Percentiles rank a stretch among this genome's conserved stretches.
Conservation (phyloP, 1,140 invertebrate genomes). For the Rhyzopertha dominica region DNA sequence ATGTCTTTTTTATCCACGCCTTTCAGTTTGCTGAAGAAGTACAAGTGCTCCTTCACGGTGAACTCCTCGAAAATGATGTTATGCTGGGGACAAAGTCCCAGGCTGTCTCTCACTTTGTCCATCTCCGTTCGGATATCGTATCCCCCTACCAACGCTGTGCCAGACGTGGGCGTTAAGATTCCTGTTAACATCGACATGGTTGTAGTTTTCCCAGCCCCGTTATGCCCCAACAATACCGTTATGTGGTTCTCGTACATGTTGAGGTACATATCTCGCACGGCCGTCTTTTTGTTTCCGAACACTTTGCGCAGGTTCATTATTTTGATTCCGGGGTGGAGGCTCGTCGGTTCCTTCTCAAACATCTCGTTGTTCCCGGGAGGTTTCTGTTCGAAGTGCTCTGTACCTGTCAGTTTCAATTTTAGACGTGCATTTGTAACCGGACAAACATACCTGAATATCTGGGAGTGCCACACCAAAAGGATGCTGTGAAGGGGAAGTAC, state of each 20-base stretch:
- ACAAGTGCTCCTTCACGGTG: slow-evolving; percentile 84
- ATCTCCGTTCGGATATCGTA: slow-evolving; percentile 60
- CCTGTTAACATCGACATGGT: slow-evolving; percentile 79
- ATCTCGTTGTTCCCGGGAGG: slow-evolving; percentile 18
- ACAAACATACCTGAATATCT: slow-evolving; percentile 8
- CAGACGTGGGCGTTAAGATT: slow-evolving; percentile 58
- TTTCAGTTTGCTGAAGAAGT: slow-evolving; percentile 78
- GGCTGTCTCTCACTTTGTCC: slow-evolving; percentile 56
- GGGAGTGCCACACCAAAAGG: slow-evolving; percentile 27
- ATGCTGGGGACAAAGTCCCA: slow-evolving; percentile 92
- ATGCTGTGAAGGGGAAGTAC: slow-evolving; percentile 65
- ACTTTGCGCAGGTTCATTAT: slow-evolving; percentile 60
- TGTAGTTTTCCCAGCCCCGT: slow-evolving; percentile 66
- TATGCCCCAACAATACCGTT: slow-evolving; percentile 74
- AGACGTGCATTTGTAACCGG: slow-evolving; percentile 2
- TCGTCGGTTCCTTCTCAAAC: slow-evolving; percentile 28
- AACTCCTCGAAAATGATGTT: slow-evolving; percentile 89
- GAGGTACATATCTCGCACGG: slow-evolving; percentile 51
- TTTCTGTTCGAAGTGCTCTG: slow-evolving; percentile 15
- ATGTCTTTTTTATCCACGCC: slow-evolving; percentile 57
- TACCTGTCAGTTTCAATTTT: slow-evolving; percentile 7
- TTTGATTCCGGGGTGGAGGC: slow-evolving; percentile 54
- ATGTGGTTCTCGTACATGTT: slow-evolving; percentile 65
- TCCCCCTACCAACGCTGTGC: slow-evolving; percentile 64
- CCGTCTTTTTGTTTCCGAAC: slow-evolving; percentile 54